Percentiles rank a stretch among this genome's conserved stretches.
Evolutionary conservation across 2,888 invertebrate species (phyloP).

Genomic region (Phymatocera aterrima): DNA sequence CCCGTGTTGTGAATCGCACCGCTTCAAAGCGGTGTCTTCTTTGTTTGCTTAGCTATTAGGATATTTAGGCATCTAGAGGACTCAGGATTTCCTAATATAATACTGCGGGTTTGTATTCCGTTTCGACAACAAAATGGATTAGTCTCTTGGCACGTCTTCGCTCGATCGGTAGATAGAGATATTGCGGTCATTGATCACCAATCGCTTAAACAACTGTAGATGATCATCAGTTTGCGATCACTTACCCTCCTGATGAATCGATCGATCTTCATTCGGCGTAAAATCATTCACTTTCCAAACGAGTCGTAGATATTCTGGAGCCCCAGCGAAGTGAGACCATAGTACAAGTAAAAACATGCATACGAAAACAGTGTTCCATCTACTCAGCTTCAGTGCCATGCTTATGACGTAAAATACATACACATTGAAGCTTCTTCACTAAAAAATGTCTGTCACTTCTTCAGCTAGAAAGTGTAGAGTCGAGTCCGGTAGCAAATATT

Average conservation of each 20-base stretch:
- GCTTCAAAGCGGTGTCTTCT: slow-evolving; percentile 61
- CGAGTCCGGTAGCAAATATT: slow-evolving; percentile 22
- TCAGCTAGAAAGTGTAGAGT: not conserved
- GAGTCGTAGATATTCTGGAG: no score
- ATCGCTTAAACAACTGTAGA: not conserved
- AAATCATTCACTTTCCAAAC: not conserved
- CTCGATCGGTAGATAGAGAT: not conserved
- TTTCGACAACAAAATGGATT: slow-evolving; percentile 52
- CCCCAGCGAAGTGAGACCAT: no score
- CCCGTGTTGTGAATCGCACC: slow-evolving; percentile 57
- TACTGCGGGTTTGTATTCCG: slow-evolving; percentile 7
- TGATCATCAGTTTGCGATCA: slow-evolving; percentile 9
- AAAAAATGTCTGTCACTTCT: not conserved
- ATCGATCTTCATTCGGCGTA: not conserved
- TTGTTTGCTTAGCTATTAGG: slow-evolving; percentile 74
- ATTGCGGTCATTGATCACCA: slow-evolving; percentile 22
- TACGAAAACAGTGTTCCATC: no score
- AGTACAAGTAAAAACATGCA: no score
- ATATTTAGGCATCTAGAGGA: slow-evolving; percentile 66
- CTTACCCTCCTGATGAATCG: not conserved
- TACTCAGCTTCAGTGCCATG: no score
- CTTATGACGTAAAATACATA: no score
- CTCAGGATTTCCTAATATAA: slow-evolving; percentile 46
- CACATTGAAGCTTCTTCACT: not conserved
- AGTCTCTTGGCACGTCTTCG: slow-evolving; percentile 55